These are phyloP conservation scores for Solen grandis DNA, from an alignment of 1,140 invertebrate species.

Conservation along the genomic window DNA sequence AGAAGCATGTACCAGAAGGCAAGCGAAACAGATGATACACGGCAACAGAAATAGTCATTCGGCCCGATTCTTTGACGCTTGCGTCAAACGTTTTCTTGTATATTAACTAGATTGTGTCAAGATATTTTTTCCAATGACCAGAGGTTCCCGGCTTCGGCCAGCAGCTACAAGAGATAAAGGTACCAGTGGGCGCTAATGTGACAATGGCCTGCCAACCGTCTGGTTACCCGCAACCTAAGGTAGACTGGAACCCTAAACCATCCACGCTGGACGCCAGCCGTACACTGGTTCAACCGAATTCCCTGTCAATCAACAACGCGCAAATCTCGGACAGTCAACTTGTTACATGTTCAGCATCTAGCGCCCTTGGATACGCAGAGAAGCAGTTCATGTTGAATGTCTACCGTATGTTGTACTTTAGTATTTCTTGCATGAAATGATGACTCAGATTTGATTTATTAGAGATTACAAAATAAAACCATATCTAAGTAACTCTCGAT, in stretches of 20 bases:
- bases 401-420: slow-evolving; percentile 49
- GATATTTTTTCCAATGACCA: no score
- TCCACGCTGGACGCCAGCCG: not conserved
- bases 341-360: slow-evolving; percentile 26
- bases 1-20: no score
- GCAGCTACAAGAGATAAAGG: slow-evolving; percentile 21
- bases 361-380: slow-evolving; percentile 26
- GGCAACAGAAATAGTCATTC: no score
- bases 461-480: no score
- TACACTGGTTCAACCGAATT: not conserved
- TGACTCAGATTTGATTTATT: no score
- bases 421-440: no score
- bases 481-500: no score
- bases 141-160: slow-evolving; percentile 15
- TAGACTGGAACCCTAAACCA: slow-evolving; percentile 34
- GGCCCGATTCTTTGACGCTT: no score
- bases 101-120: no score
- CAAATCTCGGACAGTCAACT: slow-evolving; percentile 3
- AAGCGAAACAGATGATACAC: no score
- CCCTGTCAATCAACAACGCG: not conserved
- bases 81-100: no score
- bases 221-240: slow-evolving; percentile 28
- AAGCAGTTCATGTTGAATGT: slow-evolving; percentile 41
- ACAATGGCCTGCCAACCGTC: slow-evolving; percentile 27
- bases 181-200: slow-evolving; percentile 46